Conservation (phyloP, 1,140 invertebrate species). For the Ectropis grisescens region DNA sequence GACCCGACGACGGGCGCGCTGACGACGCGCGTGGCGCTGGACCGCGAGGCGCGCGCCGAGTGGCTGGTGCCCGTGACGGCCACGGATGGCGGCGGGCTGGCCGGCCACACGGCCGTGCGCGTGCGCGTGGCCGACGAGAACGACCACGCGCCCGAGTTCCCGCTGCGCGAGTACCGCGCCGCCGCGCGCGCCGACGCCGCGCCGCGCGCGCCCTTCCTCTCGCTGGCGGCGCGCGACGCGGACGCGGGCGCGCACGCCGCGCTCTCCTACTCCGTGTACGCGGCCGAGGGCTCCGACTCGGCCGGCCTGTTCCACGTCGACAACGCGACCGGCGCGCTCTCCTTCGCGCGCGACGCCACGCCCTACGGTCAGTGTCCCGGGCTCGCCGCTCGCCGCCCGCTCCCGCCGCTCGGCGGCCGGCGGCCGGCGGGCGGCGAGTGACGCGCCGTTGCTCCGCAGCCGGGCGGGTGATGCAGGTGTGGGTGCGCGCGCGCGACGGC, state of each 20-base stretch:
- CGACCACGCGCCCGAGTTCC: constrained; percentile 89
- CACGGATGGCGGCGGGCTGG: constrained; percentile 87
- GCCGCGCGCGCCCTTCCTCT: constrained; percentile 75
- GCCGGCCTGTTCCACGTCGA: constrained; percentile 78
- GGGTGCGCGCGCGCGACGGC: constrained; percentile 81
- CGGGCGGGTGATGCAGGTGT: constrained; percentile 86
- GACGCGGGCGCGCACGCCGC: constrained; percentile 79
- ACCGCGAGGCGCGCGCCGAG: constrained; percentile 81
- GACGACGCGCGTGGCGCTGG: constrained; percentile 80
- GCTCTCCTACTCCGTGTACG: constrained; percentile 81
- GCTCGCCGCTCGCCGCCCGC: constrained; percentile 76
- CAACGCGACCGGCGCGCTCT: constrained; percentile 77
- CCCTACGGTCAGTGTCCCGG: constrained; percentile 64
- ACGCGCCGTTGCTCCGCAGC: constrained; percentile 75
- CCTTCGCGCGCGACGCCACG: constrained; percentile 72
- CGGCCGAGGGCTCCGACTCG: constrained; percentile 69
- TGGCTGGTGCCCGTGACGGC: constrained; percentile 88
- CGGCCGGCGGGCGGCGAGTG: constrained; percentile 36
- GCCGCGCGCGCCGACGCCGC: constrained; percentile 79
- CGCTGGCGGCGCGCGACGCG: constrained; percentile 65
- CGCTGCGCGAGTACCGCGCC: constrained; percentile 83
- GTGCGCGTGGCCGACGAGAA: constrained; percentile 88
- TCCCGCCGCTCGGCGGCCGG: constrained; percentile 80
- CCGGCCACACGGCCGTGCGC: constrained; percentile 83
- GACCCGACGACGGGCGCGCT: constrained; percentile 82